phyloP scores from a whole-genome alignment of 2,797 vertebrate genomes.

The Acanthiza pusilla region DNA sequence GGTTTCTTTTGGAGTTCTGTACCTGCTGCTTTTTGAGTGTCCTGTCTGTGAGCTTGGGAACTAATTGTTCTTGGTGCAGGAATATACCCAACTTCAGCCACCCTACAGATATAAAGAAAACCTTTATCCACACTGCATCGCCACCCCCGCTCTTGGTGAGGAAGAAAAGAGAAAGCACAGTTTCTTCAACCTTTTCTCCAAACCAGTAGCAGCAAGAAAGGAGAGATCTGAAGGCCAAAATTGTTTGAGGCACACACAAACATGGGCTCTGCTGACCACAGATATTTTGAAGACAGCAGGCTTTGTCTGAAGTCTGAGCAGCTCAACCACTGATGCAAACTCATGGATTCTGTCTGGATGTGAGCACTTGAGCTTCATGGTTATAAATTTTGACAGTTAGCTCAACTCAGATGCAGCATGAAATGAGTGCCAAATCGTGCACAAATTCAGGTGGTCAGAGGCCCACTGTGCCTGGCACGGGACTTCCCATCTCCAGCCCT shows the following conservation, averaged over 20 bases:
- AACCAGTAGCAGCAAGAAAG: neutral
- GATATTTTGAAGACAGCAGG: neutral
- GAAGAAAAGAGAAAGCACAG: neutral
- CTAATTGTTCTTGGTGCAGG: neutral
- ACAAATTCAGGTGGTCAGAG: neutral
- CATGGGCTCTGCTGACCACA: neutral
- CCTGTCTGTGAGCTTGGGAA: neutral
- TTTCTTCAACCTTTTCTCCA: neutral
- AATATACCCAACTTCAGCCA: neutral
- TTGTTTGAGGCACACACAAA: neutral
- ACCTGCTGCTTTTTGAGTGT: neutral
- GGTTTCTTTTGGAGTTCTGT: neutral
- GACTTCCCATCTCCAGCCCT: neutral
- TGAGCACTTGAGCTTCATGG: neutral
- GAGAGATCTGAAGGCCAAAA: neutral
- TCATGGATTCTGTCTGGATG: neutral
- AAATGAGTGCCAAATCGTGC: neutral
- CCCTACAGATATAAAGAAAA: neutral
- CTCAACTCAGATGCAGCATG: neutral
- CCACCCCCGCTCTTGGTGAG: neutral
- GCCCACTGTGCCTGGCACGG: neutral
- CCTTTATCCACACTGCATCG: neutral
- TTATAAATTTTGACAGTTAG: neutral
- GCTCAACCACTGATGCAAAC: neutral
- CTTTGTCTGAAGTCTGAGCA: neutral